These are phyloP conservation scores for Macrotis lagotis DNA, from an alignment of 2,113 vertebrate genomes.

Conservation along the genomic window DNA sequence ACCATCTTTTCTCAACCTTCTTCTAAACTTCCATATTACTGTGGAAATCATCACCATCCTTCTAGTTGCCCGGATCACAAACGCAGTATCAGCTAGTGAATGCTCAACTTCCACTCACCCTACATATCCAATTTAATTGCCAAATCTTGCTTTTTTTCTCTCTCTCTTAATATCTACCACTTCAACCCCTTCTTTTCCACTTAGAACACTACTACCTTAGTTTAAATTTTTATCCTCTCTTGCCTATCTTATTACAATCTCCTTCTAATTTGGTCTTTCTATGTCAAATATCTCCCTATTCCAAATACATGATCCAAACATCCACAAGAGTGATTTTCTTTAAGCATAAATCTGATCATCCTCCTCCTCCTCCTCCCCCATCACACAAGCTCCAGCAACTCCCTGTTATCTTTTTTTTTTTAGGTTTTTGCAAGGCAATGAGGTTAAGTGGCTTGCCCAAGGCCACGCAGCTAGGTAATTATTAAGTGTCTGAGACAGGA, in stretches of 20 bases:
- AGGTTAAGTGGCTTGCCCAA: too few relatives aligned
- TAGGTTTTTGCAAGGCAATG: too few relatives aligned
- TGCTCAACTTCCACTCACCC: not conserved
- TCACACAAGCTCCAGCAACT: too few relatives aligned
- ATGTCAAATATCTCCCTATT: not conserved
- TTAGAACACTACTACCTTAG: not conserved
- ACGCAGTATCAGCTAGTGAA: not conserved
- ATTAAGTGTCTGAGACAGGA: too few relatives aligned
- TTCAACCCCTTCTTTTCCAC: not conserved
- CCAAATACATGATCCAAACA: not conserved
- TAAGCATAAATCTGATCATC: not conserved
- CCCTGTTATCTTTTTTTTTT: not conserved
- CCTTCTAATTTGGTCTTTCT: not conserved
- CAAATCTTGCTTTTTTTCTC: not conserved
- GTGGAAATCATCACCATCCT: not conserved
- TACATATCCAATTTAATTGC: not conserved
- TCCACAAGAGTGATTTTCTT: not conserved
- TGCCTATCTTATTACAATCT: not conserved
- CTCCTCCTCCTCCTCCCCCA: too few relatives aligned
- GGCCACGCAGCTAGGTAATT: too few relatives aligned
- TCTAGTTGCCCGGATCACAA: not conserved
- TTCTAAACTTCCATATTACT: not conserved
- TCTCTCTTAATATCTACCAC: not conserved
- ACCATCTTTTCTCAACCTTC: not conserved
- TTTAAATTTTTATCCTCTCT: not conserved